Percentiles rank a stretch among this genome's conserved stretches.
Evolutionary conservation across 1,140 invertebrate species (phyloP).

Genomic region (Trissolcus basalis): DNA sequence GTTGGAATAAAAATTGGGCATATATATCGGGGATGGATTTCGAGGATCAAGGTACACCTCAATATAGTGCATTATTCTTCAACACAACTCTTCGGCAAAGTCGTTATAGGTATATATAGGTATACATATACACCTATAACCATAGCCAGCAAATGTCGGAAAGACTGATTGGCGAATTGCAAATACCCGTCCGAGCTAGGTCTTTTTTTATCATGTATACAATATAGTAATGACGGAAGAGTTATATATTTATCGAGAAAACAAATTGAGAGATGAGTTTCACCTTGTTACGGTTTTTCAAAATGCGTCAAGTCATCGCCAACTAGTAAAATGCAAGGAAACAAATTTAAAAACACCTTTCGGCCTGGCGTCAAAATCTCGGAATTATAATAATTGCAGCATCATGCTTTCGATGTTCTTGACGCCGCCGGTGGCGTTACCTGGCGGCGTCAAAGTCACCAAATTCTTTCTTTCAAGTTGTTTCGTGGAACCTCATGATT

Average conservation of each 20-base stretch:
- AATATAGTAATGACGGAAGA: no score
- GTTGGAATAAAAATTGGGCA: no score
- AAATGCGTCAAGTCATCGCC: no score
- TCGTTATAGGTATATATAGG: no score
- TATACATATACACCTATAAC: no score
- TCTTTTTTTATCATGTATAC: no score
- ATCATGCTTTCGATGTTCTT: constrained; percentile 49
- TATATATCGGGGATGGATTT: constrained; percentile 44
- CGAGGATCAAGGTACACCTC: constrained; percentile 60
- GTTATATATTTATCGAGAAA: no score
- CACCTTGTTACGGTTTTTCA: no score
- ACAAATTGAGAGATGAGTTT: no score
- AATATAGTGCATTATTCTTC: constrained; percentile 70
- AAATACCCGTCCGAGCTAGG: no score
- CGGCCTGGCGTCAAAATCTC: background rate
- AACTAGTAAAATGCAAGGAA: background rate
- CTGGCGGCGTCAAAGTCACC: constrained; percentile 32
- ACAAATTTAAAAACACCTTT: constrained; percentile 25
- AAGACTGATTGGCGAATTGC: constrained; percentile 64
- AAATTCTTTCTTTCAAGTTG: constrained; percentile 38
- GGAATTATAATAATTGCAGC: constrained; percentile 55
- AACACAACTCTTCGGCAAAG: constrained; percentile 55
- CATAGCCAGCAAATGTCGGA: constrained; percentile 57
- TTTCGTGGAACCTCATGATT: constrained; percentile 61
- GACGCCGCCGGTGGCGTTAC: background rate